phyloP scores from a whole-genome alignment of 2,113 vertebrate genomes.

The Corvus hawaiiensis region DNA sequence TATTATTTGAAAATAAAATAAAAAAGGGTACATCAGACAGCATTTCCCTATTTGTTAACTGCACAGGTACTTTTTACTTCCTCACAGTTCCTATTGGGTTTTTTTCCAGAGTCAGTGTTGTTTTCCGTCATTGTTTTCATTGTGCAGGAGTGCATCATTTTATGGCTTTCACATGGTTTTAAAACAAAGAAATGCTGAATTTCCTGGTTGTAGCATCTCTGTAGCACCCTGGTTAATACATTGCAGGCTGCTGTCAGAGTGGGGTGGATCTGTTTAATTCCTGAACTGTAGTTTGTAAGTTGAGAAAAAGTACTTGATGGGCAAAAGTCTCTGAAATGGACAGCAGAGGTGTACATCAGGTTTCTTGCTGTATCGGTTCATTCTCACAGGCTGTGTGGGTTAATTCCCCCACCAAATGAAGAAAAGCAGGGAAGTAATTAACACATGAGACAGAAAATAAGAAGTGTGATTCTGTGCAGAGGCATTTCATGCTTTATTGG shows the following conservation, averaged over 20 bases:
- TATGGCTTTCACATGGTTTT: neutral
- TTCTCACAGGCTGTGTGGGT: neutral
- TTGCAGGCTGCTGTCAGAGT: neutral
- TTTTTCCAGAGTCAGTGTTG: neutral
- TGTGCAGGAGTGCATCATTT: neutral
- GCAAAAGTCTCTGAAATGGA: neutral
- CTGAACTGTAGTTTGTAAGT: neutral
- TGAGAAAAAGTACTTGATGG: neutral
- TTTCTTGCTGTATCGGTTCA: neutral
- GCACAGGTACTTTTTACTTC: neutral
- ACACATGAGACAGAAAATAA: slow-evolving; percentile 37
- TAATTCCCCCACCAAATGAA: neutral
- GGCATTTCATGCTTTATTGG: slow-evolving; percentile 45
- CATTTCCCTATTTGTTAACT: neutral
- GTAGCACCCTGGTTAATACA: neutral
- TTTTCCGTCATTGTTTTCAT: neutral
- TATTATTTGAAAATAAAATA: neutral
- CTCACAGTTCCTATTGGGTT: neutral
- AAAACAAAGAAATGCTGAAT: neutral
- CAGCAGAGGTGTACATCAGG: neutral
- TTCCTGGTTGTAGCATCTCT: neutral
- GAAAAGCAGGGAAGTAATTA: slow-evolving; percentile 57
- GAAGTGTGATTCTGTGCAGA: slow-evolving; percentile 46
- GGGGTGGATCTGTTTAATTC: neutral
- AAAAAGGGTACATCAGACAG: neutral